phyloP scores from a whole-genome alignment of 2,888 invertebrate species.

The Cryptus viduatorius region DNA sequence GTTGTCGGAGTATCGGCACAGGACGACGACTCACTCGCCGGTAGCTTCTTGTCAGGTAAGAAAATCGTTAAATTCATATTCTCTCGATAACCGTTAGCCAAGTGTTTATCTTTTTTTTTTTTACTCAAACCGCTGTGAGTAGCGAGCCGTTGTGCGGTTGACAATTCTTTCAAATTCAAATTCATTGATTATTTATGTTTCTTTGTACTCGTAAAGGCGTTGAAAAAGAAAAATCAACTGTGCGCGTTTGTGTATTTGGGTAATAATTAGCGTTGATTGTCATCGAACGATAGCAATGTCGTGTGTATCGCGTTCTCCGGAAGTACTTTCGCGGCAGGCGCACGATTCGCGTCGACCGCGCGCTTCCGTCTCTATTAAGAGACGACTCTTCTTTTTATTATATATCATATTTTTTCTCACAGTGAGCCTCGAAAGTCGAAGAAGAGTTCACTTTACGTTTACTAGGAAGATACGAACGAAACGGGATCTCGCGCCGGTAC shows the following conservation, averaged over 20 bases:
- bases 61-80: slow-evolving; percentile 37
- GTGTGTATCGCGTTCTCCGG: slow-evolving; percentile 21
- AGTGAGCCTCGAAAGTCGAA: too few relatives aligned
- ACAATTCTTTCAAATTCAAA: too few relatives aligned
- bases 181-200: too few relatives aligned
- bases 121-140: too few relatives aligned
- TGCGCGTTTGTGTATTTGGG: background rate
- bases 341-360: background rate
- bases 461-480: background rate
- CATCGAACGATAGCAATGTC: slow-evolving; percentile 1
- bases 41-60: slow-evolving; percentile 93
- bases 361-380: slow-evolving; percentile 35
- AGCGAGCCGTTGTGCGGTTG: too few relatives aligned
- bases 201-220: too few relatives aligned
- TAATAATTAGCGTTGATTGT: slow-evolving; percentile 4
- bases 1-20: slow-evolving; percentile 78
- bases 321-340: slow-evolving; percentile 12
- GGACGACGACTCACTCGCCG: slow-evolving; percentile 92
- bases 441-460: too few relatives aligned
- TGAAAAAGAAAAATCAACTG: too few relatives aligned
- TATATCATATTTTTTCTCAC: background rate
- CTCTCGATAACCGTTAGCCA: background rate
- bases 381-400: slow-evolving; percentile 2
- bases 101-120: background rate
- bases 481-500: background rate